phyloP scores from a whole-genome alignment of 2,797 vertebrate species.

The Danio tinwini region DNA sequence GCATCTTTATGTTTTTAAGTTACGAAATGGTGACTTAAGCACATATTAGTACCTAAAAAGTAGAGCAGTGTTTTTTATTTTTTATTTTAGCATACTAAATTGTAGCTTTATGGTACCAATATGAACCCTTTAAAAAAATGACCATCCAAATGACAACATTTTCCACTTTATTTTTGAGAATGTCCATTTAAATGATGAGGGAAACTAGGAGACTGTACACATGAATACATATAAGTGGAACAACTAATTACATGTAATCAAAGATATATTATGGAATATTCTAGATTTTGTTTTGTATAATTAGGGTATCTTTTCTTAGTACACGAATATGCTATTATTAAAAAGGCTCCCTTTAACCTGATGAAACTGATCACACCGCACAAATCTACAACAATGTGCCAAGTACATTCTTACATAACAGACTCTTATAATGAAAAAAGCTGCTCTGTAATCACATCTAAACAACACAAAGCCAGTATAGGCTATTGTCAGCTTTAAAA shows the following conservation, averaged over 20 bases:
- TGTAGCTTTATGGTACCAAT: too few relatives aligned
- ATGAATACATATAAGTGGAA: background rate
- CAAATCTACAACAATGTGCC: background rate
- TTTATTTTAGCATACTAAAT: too few relatives aligned
- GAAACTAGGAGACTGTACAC: background rate
- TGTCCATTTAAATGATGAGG: background rate
- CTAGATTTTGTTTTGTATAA: background rate
- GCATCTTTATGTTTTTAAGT: too few relatives aligned
- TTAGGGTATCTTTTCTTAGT: background rate
- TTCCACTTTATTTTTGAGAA: too few relatives aligned
- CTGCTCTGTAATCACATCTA: conserved; percentile 29
- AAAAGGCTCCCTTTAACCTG: background rate
- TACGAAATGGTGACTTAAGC: too few relatives aligned
- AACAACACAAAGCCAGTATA: conserved; percentile 26
- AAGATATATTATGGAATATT: background rate
- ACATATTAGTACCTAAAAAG: too few relatives aligned
- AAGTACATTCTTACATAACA: conserved; percentile 29
- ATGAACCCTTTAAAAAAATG: too few relatives aligned
- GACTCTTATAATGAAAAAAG: conserved; percentile 22
- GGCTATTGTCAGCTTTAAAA: background rate
- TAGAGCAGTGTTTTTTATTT: too few relatives aligned
- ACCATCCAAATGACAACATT: too few relatives aligned
- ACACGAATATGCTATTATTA: background rate
- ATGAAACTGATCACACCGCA: background rate
- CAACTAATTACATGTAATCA: too few relatives aligned